phyloP scores from a whole-genome alignment of 2,888 invertebrate species.

The Tetheella fluctuosa region DNA sequence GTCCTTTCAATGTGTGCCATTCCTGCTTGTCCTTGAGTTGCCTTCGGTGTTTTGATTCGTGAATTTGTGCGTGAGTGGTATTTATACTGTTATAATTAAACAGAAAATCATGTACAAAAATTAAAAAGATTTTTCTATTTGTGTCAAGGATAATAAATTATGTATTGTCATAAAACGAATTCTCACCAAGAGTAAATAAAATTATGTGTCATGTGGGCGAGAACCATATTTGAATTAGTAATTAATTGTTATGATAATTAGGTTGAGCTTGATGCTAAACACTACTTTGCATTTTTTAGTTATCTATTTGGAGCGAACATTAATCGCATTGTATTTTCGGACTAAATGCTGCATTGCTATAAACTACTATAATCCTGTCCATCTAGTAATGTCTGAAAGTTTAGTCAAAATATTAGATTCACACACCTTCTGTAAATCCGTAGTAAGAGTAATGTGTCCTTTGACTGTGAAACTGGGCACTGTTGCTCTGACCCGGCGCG shows the following conservation, averaged over 20 bases:
- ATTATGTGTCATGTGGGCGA: not conserved
- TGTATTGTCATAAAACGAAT: not conserved
- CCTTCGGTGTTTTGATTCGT: not conserved
- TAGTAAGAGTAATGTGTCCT: constrained; percentile 91
- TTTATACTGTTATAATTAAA: not conserved
- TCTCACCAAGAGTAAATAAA: not conserved
- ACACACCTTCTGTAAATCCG: constrained; percentile 90
- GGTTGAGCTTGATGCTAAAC: constrained; percentile 16
- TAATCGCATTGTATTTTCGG: constrained; percentile 26
- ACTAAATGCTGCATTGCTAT: not conserved
- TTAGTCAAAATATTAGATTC: not conserved
- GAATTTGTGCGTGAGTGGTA: not conserved
- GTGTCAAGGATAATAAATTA: not conserved
- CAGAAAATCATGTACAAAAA: not conserved
- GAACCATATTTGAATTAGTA: constrained; percentile 6
- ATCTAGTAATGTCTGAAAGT: not conserved
- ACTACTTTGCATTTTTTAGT: constrained; percentile 1
- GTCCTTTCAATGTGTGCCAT: not conserved
- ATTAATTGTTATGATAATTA: constrained; percentile 14
- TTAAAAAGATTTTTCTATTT: not conserved
- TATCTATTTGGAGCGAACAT: constrained; percentile 30
- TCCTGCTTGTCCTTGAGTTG: not conserved
- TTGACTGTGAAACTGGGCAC: constrained; percentile 92
- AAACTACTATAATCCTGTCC: not conserved
- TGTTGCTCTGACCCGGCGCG: constrained; percentile 89